Conservation (phyloP, 2,797 vertebrate genomes). For the Atherinosoma microstoma region DNA sequence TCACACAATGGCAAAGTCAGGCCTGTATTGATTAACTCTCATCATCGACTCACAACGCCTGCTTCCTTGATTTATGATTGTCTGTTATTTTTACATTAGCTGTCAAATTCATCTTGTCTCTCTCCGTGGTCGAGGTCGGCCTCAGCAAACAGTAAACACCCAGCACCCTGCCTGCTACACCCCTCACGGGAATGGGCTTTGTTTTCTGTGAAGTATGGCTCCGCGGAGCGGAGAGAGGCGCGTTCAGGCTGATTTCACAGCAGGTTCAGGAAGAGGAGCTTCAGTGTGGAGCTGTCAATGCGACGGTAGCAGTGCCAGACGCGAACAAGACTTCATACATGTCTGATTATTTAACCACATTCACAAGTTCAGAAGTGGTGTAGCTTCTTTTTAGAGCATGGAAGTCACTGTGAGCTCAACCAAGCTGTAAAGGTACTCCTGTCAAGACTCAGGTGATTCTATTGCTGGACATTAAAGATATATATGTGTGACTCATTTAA, state of each 20-base stretch:
- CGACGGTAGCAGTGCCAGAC: not conserved
- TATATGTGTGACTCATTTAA: not conserved
- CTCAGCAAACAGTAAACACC: slow-evolving; percentile 88
- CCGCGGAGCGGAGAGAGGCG: slow-evolving; percentile 34
- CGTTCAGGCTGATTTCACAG: slow-evolving; percentile 53
- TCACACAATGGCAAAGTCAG: slow-evolving; percentile 94
- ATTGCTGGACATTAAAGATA: not conserved
- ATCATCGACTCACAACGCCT: slow-evolving; percentile 91
- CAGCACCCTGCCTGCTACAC: slow-evolving; percentile 48
- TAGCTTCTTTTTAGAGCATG: not conserved
- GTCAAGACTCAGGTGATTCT: not conserved
- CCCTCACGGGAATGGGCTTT: slow-evolving; percentile 33
- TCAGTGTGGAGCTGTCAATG: slow-evolving; percentile 13
- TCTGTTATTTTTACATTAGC: slow-evolving; percentile 97
- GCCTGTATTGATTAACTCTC: slow-evolving; percentile 96
- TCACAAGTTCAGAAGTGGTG: not conserved
- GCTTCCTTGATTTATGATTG: slow-evolving; percentile 93
- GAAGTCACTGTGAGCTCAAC: not conserved
- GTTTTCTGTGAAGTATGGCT: slow-evolving; percentile 46
- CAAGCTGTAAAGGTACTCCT: not conserved
- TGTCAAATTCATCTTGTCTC: slow-evolving; percentile 96
- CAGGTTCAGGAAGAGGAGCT: slow-evolving; percentile 27
- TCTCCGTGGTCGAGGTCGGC: slow-evolving; percentile 83
- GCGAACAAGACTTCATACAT: not conserved
- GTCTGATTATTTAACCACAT: not conserved